Evolutionary conservation across 2,888 invertebrate genomes (phyloP).

Genomic region (Scrobipalpa atriplicella): DNA sequence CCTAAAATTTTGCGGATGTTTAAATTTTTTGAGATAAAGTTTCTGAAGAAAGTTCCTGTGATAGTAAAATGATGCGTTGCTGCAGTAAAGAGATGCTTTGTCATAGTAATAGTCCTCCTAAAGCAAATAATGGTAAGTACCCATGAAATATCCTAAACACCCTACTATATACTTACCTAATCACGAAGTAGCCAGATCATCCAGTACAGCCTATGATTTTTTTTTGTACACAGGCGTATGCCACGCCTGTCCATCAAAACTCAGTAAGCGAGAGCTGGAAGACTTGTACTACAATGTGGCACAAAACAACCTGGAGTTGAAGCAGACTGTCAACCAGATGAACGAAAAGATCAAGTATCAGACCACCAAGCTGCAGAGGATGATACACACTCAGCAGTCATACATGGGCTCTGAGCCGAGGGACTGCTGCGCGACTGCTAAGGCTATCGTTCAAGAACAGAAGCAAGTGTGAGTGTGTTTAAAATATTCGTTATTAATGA

Average conservation of each 20-base stretch:
- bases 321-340: constrained; percentile 83
- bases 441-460: constrained; percentile 56
- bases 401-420: constrained; percentile 46
- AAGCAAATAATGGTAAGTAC: neutral
- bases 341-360: constrained; percentile 74
- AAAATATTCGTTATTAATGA: no score
- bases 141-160: no score
- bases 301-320: constrained; percentile 84
- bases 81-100: constrained; percentile 17
- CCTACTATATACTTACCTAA: no score
- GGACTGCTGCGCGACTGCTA: constrained; percentile 54
- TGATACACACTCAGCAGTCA: constrained; percentile 42
- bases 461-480: constrained; percentile 58
- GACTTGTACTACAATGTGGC: constrained; percentile 84
- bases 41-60: neutral
- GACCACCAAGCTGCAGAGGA: constrained; percentile 59
- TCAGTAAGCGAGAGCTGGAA: constrained; percentile 85
- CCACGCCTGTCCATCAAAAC: constrained; percentile 72
- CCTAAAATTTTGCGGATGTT: constrained; percentile 14
- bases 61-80: constrained; percentile 21
- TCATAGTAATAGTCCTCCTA: neutral
- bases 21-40: neutral
- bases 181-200: no score
- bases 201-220: no score
- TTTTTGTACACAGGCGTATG: constrained; percentile 29